Percentiles rank a stretch among this genome's conserved stretches.
phyloP scores from a whole-genome alignment of 2,113 vertebrate species.

The Meleagris gallopavo region DNA sequence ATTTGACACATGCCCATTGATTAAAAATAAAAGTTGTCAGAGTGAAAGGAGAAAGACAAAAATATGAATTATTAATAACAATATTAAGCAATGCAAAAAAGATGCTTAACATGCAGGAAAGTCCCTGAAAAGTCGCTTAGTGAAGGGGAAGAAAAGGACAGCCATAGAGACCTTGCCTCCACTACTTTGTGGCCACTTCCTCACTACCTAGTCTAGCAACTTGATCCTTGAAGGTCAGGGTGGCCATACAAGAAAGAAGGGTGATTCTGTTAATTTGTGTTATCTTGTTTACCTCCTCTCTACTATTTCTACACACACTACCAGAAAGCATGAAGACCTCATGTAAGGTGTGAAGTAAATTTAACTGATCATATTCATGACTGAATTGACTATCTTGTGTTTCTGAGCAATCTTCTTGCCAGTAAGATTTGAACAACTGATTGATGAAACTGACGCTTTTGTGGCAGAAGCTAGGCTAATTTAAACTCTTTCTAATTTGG shows the following conservation, averaged over 20 bases:
- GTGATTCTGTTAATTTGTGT: background rate
- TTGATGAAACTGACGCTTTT: background rate
- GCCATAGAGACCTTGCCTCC: constrained; percentile 5
- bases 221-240: background rate
- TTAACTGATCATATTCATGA: background rate
- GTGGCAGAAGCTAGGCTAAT: background rate
- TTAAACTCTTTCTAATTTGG: background rate
- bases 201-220: background rate
- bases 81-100: constrained; percentile 82
- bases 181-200: background rate
- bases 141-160: constrained; percentile 72
- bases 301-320: background rate
- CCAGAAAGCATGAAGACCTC: background rate
- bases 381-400: background rate
- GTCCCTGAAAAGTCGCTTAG: constrained; percentile 76
- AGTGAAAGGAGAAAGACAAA: constrained; percentile 81
- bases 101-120: constrained; percentile 77
- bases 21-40: constrained; percentile 87
- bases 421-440: fast-evolving
- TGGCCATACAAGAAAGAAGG: background rate
- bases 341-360: background rate
- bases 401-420: background rate
- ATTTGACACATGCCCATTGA: constrained; percentile 83
- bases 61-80: constrained; percentile 86
- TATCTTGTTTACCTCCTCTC: background rate